phyloP scores from a whole-genome alignment of 2,797 vertebrate genomes.

The Apogon talboti region DNA sequence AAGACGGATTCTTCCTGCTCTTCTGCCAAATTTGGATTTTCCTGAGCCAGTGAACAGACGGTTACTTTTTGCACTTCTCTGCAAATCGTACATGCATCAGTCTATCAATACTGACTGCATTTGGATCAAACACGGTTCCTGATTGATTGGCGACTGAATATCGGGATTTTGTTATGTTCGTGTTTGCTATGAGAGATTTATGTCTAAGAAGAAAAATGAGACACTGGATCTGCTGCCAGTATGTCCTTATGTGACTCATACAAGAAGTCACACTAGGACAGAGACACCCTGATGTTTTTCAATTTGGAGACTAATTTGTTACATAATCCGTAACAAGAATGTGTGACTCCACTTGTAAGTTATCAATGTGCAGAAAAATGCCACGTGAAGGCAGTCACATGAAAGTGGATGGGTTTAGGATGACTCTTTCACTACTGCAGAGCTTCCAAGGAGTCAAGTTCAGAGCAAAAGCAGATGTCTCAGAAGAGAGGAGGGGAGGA shows the following conservation, averaged over 20 bases:
- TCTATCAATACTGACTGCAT: not conserved
- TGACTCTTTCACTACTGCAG: not conserved
- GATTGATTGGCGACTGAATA: not conserved
- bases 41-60: not conserved
- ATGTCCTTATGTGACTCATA: slow-evolving; percentile 34
- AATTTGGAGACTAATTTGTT: slow-evolving; percentile 11
- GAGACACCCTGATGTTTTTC: slow-evolving; percentile 8
- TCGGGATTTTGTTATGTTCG: not conserved
- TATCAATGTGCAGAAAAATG: not conserved
- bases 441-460: slow-evolving; percentile 29
- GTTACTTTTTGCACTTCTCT: not conserved
- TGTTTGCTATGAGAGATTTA: slow-evolving; percentile 24
- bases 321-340: not conserved
- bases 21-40: not conserved
- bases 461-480: slow-evolving; percentile 62
- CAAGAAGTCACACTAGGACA: slow-evolving; percentile 46
- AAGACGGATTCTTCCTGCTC: no score
- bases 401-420: not conserved
- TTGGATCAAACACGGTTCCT: not conserved
- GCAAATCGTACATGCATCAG: no score
- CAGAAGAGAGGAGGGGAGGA: slow-evolving; percentile 48
- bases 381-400: not conserved
- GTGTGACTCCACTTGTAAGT: not conserved
- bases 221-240: slow-evolving; percentile 46
- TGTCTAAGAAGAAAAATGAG: slow-evolving; percentile 28